Evolutionary conservation across 1,140 invertebrate genomes (phyloP).

Genomic region (Oryctes rhinoceros): DNA sequence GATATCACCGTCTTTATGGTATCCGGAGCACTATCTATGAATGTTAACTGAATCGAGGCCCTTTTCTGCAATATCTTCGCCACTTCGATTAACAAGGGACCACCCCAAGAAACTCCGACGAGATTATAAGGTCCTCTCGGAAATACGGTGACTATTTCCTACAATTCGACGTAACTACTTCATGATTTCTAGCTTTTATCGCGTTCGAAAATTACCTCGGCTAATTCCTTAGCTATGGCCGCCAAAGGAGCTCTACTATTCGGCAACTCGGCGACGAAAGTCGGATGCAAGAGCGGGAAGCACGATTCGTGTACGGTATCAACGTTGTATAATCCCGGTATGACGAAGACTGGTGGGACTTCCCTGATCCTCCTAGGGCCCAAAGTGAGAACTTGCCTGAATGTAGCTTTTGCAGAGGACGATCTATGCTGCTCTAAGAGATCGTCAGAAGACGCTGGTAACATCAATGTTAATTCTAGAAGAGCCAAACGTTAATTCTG

Average conservation of each 20-base stretch:
- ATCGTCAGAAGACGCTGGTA: slow-evolving; percentile 52
- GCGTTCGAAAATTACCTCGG: slow-evolving; percentile 42
- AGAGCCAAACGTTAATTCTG: not conserved
- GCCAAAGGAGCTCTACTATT: slow-evolving; percentile 46
- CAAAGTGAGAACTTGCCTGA: slow-evolving; percentile 55
- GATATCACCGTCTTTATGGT: slow-evolving; percentile 55
- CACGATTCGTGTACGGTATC: slow-evolving; percentile 52
- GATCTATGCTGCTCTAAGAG: slow-evolving; percentile 47
- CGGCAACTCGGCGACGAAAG: slow-evolving; percentile 54
- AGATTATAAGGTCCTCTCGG: slow-evolving; percentile 58
- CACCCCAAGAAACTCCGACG: slow-evolving; percentile 58
- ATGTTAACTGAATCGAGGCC: slow-evolving; percentile 54
- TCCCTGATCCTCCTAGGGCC: slow-evolving; percentile 56
- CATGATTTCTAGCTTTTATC: not conserved
- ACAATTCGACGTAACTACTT: slow-evolving; percentile 27
- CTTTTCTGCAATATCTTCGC: slow-evolving; percentile 54
- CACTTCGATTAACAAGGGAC: slow-evolving; percentile 57
- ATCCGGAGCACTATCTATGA: slow-evolving; percentile 58
- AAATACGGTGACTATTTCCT: slow-evolving; percentile 56
- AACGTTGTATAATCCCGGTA: slow-evolving; percentile 56
- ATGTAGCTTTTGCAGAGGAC: slow-evolving; percentile 51
- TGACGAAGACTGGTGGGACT: slow-evolving; percentile 57
- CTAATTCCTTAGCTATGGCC: slow-evolving; percentile 49
- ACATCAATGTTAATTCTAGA: slow-evolving; percentile 53
- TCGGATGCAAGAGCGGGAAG: slow-evolving; percentile 53